phyloP scores from a whole-genome alignment of 2,113 vertebrate genomes.

The Microcebus murinus region DNA sequence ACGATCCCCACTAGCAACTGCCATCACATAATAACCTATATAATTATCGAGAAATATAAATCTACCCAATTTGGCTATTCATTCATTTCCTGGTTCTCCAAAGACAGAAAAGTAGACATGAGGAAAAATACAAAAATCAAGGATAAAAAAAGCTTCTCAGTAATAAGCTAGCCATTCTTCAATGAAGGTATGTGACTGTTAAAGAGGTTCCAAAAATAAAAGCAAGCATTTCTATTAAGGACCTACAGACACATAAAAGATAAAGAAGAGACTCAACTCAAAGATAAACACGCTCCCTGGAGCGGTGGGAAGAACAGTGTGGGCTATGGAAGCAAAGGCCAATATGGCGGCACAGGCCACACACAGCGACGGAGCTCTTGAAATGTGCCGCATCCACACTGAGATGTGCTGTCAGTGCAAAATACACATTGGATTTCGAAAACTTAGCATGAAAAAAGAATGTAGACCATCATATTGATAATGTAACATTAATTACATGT shows the following conservation, averaged over 20 bases:
- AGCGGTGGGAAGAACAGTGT: not conserved
- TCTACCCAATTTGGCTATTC: not conserved
- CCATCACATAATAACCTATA: not conserved
- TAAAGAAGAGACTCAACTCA: not conserved
- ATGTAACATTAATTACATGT: not conserved
- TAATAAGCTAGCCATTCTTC: not conserved
- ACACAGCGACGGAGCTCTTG: rapidly evolving
- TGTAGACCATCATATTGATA: not conserved
- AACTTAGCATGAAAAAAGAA: not conserved
- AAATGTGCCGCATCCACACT: not conserved
- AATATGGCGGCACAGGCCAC: not conserved
- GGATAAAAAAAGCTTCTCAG: not conserved
- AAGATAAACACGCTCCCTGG: not conserved
- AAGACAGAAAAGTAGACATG: not conserved
- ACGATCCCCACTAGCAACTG: not conserved
- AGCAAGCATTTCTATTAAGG: not conserved
- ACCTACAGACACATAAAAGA: not conserved
- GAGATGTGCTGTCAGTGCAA: not conserved
- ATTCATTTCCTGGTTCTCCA: not conserved
- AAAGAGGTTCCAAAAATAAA: not conserved
- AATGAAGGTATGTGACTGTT: not conserved
- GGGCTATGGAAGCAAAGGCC: not conserved
- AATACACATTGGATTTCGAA: not conserved
- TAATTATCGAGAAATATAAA: not conserved
- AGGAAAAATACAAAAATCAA: not conserved